Evolutionary conservation across 1,140 invertebrate genomes (phyloP).

Genomic region (Heliconius nattereri): DNA sequence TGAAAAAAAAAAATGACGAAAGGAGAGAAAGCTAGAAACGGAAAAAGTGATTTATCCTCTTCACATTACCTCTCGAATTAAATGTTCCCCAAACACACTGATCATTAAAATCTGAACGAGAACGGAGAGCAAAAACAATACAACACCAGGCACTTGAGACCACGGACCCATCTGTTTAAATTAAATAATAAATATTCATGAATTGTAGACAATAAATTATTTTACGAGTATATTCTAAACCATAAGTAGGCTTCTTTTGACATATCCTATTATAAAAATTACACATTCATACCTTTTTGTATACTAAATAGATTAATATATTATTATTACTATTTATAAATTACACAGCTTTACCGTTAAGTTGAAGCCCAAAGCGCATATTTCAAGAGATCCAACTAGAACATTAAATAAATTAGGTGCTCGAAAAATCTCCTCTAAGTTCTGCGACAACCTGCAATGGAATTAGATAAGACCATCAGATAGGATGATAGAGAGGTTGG

Average conservation of each 20-base stretch:
- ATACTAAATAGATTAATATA: too few relatives aligned
- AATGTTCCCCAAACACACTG: slow-evolving; percentile 67
- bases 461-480: background rate
- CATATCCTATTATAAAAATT: too few relatives aligned
- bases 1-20: background rate
- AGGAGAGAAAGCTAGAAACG: background rate
- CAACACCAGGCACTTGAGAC: slow-evolving; percentile 53
- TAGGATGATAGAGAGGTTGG: background rate
- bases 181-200: slow-evolving; percentile 17
- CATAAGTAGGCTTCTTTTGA: background rate
- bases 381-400: slow-evolving; percentile 63
- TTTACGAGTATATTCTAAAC: slow-evolving; percentile 5
- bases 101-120: slow-evolving; percentile 69
- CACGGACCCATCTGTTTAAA: slow-evolving; percentile 57
- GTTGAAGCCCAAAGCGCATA: slow-evolving; percentile 70
- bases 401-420: slow-evolving; percentile 69
- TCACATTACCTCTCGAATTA: slow-evolving; percentile 59
- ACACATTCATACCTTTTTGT: too few relatives aligned
- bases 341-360: slow-evolving; percentile 52
- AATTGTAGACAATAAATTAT: background rate
- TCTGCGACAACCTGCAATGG: slow-evolving; percentile 59
- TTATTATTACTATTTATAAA: background rate
- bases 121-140: slow-evolving; percentile 63
- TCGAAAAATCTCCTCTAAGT: slow-evolving; percentile 66
- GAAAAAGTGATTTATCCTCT: background rate